phyloP scores from a whole-genome alignment of 2,888 invertebrate species.

The Keiferia lycopersicella region DNA sequence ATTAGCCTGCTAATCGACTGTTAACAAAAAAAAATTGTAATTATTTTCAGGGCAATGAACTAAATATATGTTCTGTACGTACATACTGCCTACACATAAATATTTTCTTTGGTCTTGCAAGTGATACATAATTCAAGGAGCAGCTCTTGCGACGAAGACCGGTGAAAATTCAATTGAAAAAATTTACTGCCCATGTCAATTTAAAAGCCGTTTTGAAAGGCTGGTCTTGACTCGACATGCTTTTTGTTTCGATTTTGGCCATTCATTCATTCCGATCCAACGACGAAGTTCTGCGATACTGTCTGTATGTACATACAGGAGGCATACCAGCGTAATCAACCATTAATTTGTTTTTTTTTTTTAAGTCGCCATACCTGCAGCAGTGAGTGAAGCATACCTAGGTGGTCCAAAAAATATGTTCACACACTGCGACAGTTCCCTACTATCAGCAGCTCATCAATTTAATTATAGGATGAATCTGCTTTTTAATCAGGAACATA shows the following conservation, averaged over 20 bases:
- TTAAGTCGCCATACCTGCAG: too few relatives aligned
- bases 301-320: neutral
- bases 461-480: too few relatives aligned
- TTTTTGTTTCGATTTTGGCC: slow-evolving; percentile 19
- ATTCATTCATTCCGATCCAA: slow-evolving; percentile 28
- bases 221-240: slow-evolving; percentile 10
- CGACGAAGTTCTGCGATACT: neutral
- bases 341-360: too few relatives aligned
- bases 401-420: too few relatives aligned
- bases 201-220: slow-evolving; percentile 23
- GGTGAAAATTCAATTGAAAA: slow-evolving; percentile 25
- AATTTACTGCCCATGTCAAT: slow-evolving; percentile 22
- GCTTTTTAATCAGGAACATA: too few relatives aligned
- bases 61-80: neutral
- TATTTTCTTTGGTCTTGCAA: slow-evolving; percentile 25
- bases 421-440: too few relatives aligned
- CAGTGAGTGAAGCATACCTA: too few relatives aligned
- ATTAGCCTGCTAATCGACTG: too few relatives aligned
- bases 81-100: neutral
- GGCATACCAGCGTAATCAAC: too few relatives aligned
- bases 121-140: slow-evolving; percentile 32
- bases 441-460: too few relatives aligned
- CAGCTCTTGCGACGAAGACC: slow-evolving; percentile 1
- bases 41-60: too few relatives aligned
- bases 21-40: too few relatives aligned